Percentiles rank a stretch among this genome's conserved stretches.
Evolutionary conservation across 53 echinoderm and acorn worm species (phyloP).

Genomic region (Mesocentrotus franciscanus): DNA sequence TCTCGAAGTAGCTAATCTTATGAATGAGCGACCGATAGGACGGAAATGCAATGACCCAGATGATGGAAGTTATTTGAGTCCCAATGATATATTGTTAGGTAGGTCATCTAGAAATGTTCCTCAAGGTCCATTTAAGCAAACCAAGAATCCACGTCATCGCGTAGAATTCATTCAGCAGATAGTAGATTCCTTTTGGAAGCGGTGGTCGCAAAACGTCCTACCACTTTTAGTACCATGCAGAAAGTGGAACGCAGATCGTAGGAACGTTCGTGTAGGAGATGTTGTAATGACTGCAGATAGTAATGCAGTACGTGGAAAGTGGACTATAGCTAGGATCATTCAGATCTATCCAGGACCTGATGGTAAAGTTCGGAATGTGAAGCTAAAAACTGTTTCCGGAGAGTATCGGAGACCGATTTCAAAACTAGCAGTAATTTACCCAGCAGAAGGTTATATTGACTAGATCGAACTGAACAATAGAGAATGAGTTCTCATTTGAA

Average conservation of each 20-base stretch:
- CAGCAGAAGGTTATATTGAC: conserved; percentile 70
- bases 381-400: conserved; percentile 59
- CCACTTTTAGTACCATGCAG: conserved; percentile 70
- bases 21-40: conserved; percentile 81
- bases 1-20: conserved; percentile 75
- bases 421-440: conserved; percentile 68
- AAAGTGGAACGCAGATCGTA: conserved; percentile 73
- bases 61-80: conserved; percentile 74
- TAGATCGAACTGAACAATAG: background rate
- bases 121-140: conserved; percentile 73
- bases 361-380: conserved; percentile 67
- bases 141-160: conserved; percentile 69
- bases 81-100: conserved; percentile 77
- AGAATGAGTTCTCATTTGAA: background rate
- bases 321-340: conserved; percentile 70
- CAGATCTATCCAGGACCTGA: conserved; percentile 74
- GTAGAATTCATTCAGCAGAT: conserved; percentile 78
- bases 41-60: conserved; percentile 77
- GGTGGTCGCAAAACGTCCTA: conserved; percentile 69
- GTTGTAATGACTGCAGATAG: conserved; percentile 68
- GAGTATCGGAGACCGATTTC: conserved; percentile 62
- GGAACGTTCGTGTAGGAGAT: conserved; percentile 74
- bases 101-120: conserved; percentile 71
- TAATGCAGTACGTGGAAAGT: conserved; percentile 69
- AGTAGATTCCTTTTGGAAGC: conserved; percentile 77